These are phyloP conservation scores for Callopanchax toddi DNA, from an alignment of 2,113 vertebrate genomes.

Conservation along the genomic window DNA sequence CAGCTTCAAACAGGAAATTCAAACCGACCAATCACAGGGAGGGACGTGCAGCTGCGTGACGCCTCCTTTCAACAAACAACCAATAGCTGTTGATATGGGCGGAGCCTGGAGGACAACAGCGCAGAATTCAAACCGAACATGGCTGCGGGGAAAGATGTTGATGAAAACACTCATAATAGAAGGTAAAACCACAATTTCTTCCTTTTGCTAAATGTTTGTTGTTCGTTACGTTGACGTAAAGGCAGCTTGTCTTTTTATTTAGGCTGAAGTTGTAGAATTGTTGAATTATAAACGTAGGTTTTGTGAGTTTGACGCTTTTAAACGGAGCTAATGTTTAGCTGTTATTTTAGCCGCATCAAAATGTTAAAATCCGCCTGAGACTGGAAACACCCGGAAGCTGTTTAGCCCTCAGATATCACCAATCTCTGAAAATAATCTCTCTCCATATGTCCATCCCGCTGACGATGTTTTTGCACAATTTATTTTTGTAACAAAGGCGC, in stretches of 20 bases:
- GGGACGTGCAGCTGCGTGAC: background rate
- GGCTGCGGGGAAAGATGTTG: slow-evolving; percentile 74
- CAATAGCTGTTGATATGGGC: slow-evolving; percentile 60
- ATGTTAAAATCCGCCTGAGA: too few species aligned
- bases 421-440: too few species aligned
- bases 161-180: slow-evolving; percentile 69
- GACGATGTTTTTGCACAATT: too few species aligned
- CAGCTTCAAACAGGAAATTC: slow-evolving; percentile 56
- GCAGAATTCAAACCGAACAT: slow-evolving; percentile 81
- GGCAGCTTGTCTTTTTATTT: rapidly evolving
- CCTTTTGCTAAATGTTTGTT: rapidly evolving
- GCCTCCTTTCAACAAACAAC: slow-evolving; percentile 22
- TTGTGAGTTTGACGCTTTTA: background rate
- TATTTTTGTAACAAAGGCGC: too few species aligned
- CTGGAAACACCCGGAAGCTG: too few species aligned
- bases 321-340: too few species aligned
- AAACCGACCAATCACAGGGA: slow-evolving; percentile 78
- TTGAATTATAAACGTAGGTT: background rate
- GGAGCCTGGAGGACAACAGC: slow-evolving; percentile 47
- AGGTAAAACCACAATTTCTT: slow-evolving; percentile 55
- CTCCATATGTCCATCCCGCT: too few species aligned
- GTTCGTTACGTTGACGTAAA: rapidly evolving
- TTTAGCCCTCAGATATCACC: too few species aligned
- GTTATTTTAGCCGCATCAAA: too few species aligned
- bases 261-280: background rate